Evolutionary conservation across 2,888 invertebrate species (phyloP), one percentile per base, ranked within the genome.

Genomic region (Acronicta alni): DNA sequence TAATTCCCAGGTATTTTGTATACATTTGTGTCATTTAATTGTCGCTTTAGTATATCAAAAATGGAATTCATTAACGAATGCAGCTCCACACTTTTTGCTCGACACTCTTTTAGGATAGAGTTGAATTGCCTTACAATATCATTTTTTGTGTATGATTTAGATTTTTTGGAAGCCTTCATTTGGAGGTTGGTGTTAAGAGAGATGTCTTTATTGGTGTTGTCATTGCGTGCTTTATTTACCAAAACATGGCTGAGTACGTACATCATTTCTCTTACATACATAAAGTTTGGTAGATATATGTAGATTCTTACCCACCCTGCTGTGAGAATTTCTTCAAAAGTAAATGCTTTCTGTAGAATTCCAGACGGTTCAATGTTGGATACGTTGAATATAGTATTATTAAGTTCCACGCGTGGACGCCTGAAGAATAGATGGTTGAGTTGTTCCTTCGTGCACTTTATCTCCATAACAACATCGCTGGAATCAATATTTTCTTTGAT

Each of bases 361-460:
- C 67, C 73, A 0, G 77, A 68, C 0, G 82, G 83, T 7, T 62
- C 9, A 0, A 58, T 41, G 0, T 69, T 67, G 0, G 62, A 10
- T 12, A 77, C 55, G n/a, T 90, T 88, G 30, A 91, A 88, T 0
- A 92, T 81, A 0, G 83, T 68, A 10, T 82, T 79, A 9, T 81
- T 81, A 0, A 57, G 48, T 9, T 67, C 57, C 0, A 75, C 57
- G 5, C 78, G 74, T 0, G 90, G 90, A 26, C 72, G 57, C n/a
- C 81, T 72, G 45, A 75, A 82, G 17, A 90, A 67, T 2, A 90
- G 51, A 12, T 80, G 67, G 20, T 86, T 85, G 0, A 90, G 61
- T 52, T 90, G 88, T 0, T 66, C 52, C 35, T 87, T 79, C 0
- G 85, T 77, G 5, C 88, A 85, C 0, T 75, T 67, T 0, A 89